Evolutionary conservation across 2,888 invertebrate species (phyloP), one percentile per base, ranked within the genome.

Genomic region (Ctenicera cuprea): DNA sequence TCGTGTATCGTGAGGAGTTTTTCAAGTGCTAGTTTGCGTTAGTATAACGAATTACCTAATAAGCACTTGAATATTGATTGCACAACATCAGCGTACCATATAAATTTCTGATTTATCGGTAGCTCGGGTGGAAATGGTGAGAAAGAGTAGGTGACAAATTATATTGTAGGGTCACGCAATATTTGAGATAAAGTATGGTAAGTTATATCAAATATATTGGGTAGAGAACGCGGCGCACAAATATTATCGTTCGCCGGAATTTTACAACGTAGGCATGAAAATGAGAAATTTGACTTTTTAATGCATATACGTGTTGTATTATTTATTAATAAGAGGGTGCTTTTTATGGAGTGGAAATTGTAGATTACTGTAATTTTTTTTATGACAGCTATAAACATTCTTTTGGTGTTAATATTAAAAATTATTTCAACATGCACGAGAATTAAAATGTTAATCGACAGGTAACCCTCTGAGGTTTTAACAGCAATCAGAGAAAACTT

Each of bases 111-210:
- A 59, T 59, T 59, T 59, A 59, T 59, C 59, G 59, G 59, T 38
- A 14, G 38, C 38, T 62, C 22, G 43, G 45, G 45, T 45, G 14
- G 45, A 43, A 62, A 62, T 45, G 41, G 62, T 45, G 62, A 62
- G 62, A 62, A 62, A 62, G 62, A 62, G 45, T 62, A 30, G 62
- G 45, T 62, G 62, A 62, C 62, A 62, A 62, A 62, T 62, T 62
- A 45, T 62, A 45, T 62, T 45, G 62, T 62, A 62, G 45, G 45
- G 62, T 62, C 62, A 62, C 45, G 62, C 45, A 62, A 62, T 45
- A 62, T 62, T 62, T 45, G 45, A 45, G 62, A 62, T 62, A 62
- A 62, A 45, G 30, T 45, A 62, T 62, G 30, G 45, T 43, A 45
- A 41, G 45, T 62, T 62, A 62, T 62, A 59, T 37, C 59, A 38